Conservation (phyloP, 37 sponge, comb jelly and placozoan genomes). For the Petrosia ficiformis region DNA sequence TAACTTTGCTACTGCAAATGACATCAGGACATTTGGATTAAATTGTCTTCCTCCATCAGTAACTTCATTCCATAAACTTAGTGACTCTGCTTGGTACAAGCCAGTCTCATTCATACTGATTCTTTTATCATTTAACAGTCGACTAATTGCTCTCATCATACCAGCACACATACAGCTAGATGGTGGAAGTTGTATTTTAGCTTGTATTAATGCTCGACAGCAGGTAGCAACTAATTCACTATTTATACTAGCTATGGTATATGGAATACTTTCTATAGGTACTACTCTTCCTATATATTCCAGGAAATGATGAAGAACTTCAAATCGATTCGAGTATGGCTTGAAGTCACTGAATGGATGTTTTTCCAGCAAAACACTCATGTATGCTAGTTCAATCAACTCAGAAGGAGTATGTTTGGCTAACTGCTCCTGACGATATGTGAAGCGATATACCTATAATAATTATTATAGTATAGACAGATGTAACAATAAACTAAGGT, state of each 20-base stretch:
- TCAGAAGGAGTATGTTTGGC: constrained; percentile 15
- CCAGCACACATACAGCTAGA: not conserved
- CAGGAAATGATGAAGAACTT: not conserved
- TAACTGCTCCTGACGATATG: not conserved
- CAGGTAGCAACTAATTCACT: not conserved
- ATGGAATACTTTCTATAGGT: constrained; percentile 10
- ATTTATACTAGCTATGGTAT: not conserved
- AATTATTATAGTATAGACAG: not conserved
- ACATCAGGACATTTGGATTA: no score
- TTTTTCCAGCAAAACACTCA: constrained; percentile 3
- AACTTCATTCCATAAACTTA: no score
- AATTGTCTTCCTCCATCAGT: no score
- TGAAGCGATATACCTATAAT: not conserved
- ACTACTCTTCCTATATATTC: constrained; percentile 2
- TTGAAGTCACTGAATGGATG: not conserved
- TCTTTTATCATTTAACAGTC: not conserved
- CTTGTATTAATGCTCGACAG: not conserved
- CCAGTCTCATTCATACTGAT: not conserved
- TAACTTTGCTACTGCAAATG: no score
- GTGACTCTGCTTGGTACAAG: no score
- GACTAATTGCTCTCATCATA: not conserved
- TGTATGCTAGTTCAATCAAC: constrained; percentile 3
- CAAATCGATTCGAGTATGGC: not conserved
- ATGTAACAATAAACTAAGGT: not conserved
- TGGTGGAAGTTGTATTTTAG: not conserved